These are phyloP conservation scores for Medauroidea extradentata DNA, from an alignment of 1,140 invertebrate genomes.

Conservation along the genomic window DNA sequence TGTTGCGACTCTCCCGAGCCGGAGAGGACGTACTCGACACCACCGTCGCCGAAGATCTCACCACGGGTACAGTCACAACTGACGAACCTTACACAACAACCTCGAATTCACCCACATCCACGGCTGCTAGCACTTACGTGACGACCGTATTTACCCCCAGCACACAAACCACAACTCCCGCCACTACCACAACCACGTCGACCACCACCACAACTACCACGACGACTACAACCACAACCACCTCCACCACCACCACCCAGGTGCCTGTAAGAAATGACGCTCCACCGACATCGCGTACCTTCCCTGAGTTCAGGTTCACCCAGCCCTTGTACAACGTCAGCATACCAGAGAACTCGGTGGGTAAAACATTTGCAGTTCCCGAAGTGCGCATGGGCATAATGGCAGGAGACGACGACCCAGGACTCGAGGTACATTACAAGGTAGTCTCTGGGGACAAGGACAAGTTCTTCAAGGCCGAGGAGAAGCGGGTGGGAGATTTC, in stretches of 20 bases:
- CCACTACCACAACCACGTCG: slow-evolving; percentile 11
- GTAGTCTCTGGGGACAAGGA: slow-evolving; percentile 81
- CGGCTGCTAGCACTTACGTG: slow-evolving; percentile 11
- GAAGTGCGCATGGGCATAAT: slow-evolving; percentile 65
- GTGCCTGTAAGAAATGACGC: background rate
- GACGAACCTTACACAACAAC: background rate
- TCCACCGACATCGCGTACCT: background rate
- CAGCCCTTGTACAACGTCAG: slow-evolving; percentile 78
- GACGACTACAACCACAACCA: background rate
- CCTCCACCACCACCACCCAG: background rate
- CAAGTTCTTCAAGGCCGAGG: slow-evolving; percentile 90
- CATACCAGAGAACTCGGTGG: slow-evolving; percentile 86
- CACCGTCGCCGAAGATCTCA: background rate
- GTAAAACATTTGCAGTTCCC: slow-evolving; percentile 70
- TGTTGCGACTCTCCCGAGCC: too few species aligned
- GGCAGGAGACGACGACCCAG: slow-evolving; percentile 44
- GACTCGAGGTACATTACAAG: slow-evolving; percentile 63
- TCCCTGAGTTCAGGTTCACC: slow-evolving; percentile 59
- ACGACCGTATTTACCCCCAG: slow-evolving; percentile 11
- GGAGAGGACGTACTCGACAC: background rate
- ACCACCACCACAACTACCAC: slow-evolving; percentile 9
- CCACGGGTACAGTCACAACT: background rate
- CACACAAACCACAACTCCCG: slow-evolving; percentile 3
- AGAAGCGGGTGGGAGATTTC: slow-evolving; percentile 83
- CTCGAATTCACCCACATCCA: slow-evolving; percentile 13